Base-by-base conservation (phyloP, 2,797 vertebrate genomes). In the Amblyraja radiata region DNA sequence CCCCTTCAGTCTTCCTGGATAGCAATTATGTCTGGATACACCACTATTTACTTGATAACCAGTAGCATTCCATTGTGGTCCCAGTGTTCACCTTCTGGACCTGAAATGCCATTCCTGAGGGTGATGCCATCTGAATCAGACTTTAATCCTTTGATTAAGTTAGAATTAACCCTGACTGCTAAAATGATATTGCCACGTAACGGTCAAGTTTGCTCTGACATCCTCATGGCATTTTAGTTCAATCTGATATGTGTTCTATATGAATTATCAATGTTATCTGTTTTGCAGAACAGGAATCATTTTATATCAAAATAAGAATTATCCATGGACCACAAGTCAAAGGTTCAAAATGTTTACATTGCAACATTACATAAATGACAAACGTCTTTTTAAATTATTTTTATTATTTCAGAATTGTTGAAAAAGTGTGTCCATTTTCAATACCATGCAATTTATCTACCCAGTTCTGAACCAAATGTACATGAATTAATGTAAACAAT, bases 381-480 rank as follows among this genome's bases (percentile, higher is more conserved):
- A n/a, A 46, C 25, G n/a, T 25, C 11, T 46, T 74, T 92, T 58
- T 8, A 28, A 92, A 76, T 92, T 39, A 76, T 74, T 92, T 91
- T 92, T 76, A 92, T 88, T 88, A 32, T n/a, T 58, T 58, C 90
- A 76, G 68, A 92, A 28, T 92, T 58, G 4, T 76, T 92, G 36
- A 92, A 92, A 90, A 73, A 68, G 54, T 68, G n/a, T 68, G 23
- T 92, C 71, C 14, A 74, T 58, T 92, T 61, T 92, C 39, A 92
- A 36, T 76, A 76, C 39, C 36, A 1, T 92, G 73, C 73, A 92
- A 46, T 86, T 63, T 32, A 14, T 68, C 65, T 68, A 21, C n/a
- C n/a, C 39, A 74, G 23, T n/a, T 54, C 71, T 10, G 54, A 74
- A 54, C 23, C 90, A 92, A 71, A 76, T 39, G 76, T 9, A 76